Evolutionary conservation across 2,113 vertebrate species (phyloP), one percentile per base, ranked within the genome.

Genomic region (Campylorhamphus procurvoides): DNA sequence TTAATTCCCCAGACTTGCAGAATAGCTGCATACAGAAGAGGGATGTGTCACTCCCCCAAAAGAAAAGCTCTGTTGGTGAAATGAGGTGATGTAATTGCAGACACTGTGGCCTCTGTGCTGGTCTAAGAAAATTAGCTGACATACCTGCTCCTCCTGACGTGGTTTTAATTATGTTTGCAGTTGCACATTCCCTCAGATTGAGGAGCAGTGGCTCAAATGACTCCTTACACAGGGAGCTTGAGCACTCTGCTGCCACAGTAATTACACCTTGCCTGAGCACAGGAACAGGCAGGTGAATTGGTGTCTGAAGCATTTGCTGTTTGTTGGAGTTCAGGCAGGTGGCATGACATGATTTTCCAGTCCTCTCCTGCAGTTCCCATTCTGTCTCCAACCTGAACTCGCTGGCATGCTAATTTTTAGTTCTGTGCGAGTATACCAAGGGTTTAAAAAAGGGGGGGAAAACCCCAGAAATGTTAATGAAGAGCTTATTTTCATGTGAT

Each of bases 371-470:
- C 31, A 47, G 25, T 80, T 84, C 20, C 17, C 4, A 6, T 50
- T 46, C 23, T 42, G 0, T 24, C 33, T 60, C n/a, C 2, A 1
- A 12, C 6, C 6, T 64, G 39, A 68, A 27, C 9, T 25, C 20
- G 16, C 7, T 67, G 47, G 14, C 49, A 39, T 49, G 18, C 17
- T 86, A 27, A 17, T 56, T 78, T 80, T 79, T 47, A 85, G 20
- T 55, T 79, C 29, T 56, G 10, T 68, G 29, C 29, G 47, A 44
- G 37, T 49, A 7, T 10, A 35, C 17, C 3, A 75, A 52, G 24
- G 22, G 5, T 47, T 87, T 55, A 20, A 28, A 87, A 89, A 74
- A 24, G 0, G 9, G 6, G 47, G 10, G 28, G 18, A n/a, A 67
- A 25, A 6, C 17, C 27, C 27, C 6, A 12, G 49, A 39, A 35